Conservation (phyloP, 2,113 vertebrate genomes). For the Lonchura striata region DNA sequence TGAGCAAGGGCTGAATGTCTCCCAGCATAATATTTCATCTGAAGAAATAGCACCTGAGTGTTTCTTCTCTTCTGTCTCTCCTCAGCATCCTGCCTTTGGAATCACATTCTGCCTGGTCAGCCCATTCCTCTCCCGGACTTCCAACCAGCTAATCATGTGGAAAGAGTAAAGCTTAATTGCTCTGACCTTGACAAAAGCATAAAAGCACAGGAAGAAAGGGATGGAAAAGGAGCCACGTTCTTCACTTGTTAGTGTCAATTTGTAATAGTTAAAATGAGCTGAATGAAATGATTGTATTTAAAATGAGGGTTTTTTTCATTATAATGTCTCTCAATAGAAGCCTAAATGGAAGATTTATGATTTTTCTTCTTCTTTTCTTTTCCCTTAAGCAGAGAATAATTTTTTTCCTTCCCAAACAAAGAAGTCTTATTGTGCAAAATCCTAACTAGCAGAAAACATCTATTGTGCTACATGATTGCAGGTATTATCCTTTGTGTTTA, state of each 20-base stretch:
- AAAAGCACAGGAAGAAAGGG: not conserved
- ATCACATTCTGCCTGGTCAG: not conserved
- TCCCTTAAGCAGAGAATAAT: not conserved
- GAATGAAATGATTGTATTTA: not conserved
- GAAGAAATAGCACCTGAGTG: not conserved
- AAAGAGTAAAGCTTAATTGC: not conserved
- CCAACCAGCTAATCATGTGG: not conserved
- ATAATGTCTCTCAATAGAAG: not conserved
- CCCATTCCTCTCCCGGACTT: not conserved
- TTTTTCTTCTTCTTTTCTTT: not conserved
- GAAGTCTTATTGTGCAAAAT: not conserved
- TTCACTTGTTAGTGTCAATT: not conserved
- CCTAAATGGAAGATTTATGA: not conserved
- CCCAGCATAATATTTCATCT: not conserved
- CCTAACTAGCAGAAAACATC: not conserved
- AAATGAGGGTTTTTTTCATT: not conserved
- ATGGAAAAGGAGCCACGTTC: not conserved
- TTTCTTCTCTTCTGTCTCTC: not conserved
- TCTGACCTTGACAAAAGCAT: not conserved
- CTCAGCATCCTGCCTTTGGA: not conserved
- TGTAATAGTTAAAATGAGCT: not conserved
- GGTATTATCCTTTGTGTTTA: not conserved
- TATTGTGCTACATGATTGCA: not conserved
- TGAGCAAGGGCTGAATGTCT: not conserved
- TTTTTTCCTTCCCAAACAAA: not conserved